A percentile compares a stretch with the other conserved stretches of the same genome.
Conservation (phyloP, 1,140 invertebrate species). For the Aphis craccivora region DNA sequence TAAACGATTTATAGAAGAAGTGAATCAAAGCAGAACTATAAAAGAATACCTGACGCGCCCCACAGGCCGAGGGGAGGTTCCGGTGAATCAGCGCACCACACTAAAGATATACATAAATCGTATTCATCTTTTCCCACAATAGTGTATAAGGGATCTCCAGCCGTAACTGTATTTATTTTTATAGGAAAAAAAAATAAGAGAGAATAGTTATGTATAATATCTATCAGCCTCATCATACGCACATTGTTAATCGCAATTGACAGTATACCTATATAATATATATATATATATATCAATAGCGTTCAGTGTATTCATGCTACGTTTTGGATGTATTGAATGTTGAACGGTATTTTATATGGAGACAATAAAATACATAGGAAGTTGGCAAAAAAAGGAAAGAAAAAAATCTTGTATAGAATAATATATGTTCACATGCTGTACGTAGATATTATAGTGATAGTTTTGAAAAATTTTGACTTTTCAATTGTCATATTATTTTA, state of each 20-base stretch:
- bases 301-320: background rate
- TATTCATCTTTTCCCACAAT: constrained; percentile 53
- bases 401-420: background rate
- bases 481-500: background rate
- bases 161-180: constrained; percentile 51
- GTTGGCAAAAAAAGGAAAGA: background rate
- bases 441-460: background rate
- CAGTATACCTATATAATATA: background rate
- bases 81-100: constrained; percentile 33
- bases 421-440: background rate
- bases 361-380: constrained; percentile 38
- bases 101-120: constrained; percentile 44
- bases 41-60: constrained; percentile 52
- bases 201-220: background rate
- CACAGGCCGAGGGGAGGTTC: background rate
- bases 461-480: background rate
- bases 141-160: constrained; percentile 17
- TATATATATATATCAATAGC: constrained; percentile 37
- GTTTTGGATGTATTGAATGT: constrained; percentile 27
- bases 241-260: constrained; percentile 54
- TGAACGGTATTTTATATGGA: constrained; percentile 32
- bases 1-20: constrained; percentile 13
- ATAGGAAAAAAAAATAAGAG: background rate
- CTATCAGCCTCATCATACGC: constrained; percentile 41
- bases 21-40: background rate